Base-by-base conservation (phyloP, 2,888 invertebrate species). In the Mythimna pallens region DNA sequence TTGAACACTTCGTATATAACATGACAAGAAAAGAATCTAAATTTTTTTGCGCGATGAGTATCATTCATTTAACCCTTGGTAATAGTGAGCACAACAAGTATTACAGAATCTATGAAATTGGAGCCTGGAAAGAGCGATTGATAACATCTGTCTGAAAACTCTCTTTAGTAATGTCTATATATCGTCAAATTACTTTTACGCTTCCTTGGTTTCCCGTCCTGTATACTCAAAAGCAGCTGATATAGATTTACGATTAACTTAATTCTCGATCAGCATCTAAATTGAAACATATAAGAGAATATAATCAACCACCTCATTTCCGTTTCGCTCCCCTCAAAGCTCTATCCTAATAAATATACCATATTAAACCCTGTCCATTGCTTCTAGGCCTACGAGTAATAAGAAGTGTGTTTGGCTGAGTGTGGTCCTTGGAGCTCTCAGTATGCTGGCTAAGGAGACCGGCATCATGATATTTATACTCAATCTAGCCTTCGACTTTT, bases 361-460 rank as follows among this genome's bases (percentile, higher is more conserved):
- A 66, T 76, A 82, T 79, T 83, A 83, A 83, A 76, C 36, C 14
- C 0, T 9, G 55, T 55, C 81, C 47, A 78, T 85, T 89, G 68
- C 74, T 89, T 89, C 3, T 88, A 96, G 96, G 86, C 94, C 95
- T 62, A 91, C 94, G 10, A 94, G 92, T 76, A 95, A 93, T 67
- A 96, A 95, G 88, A 96, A 94, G 80, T 94, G 94, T 67, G 96
- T 98, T 9, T 97, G 97, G 97, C 96, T 97, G 82, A 98, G 98
- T 87, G 97, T 98, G 59, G 89, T 97, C 47, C 96, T 98, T 40
- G 98, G 98, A 25, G 97, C 98, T 54, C 96, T 98, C 22, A 98
- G 98, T 89, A 98, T 98, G 98, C 95, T 99, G 87, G 98, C 98
- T 77, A 99, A 99, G 92, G 98, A 99, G 94, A 98, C 98, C 9